phyloP scores from a whole-genome alignment of 2,113 vertebrate genomes.

The Coreoperca whiteheadi region DNA sequence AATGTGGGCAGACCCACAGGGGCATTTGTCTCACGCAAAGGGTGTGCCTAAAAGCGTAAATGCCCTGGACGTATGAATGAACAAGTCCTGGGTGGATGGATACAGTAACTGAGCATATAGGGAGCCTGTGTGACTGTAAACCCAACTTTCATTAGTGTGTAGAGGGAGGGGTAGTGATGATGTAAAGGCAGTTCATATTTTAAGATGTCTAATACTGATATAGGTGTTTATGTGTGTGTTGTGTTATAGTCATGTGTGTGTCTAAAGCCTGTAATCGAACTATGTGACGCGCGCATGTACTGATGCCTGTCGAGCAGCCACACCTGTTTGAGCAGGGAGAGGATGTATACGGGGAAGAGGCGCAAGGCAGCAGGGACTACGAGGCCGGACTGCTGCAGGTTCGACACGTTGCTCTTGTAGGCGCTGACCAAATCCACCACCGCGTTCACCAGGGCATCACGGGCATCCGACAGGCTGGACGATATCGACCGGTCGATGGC shows the following conservation, averaged over 20 bases:
- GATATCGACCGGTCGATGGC: constrained; percentile 95
- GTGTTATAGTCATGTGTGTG: not conserved
- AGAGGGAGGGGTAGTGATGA: not conserved
- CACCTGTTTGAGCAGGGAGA: constrained; percentile 97
- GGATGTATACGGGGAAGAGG: constrained; percentile 93
- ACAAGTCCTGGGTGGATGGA: constrained; percentile 32
- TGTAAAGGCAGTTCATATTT: not conserved
- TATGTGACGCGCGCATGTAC: not conserved
- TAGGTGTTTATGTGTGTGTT: not conserved
- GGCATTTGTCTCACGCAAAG: not conserved
- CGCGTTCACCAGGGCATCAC: constrained; percentile 95
- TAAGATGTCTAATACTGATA: not conserved
- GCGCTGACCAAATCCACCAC: constrained; percentile 91
- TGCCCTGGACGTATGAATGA: constrained; percentile 43
- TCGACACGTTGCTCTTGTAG: constrained; percentile 90
- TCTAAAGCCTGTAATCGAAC: not conserved
- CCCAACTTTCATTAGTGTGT: not conserved
- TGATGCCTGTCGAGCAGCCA: not conserved
- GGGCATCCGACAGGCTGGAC: constrained; percentile 92
- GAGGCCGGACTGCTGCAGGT: constrained; percentile 89
- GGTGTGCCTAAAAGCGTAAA: constrained; percentile 19
- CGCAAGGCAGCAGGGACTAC: constrained; percentile 89
- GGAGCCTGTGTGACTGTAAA: constrained; percentile 13
- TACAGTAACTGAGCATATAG: not conserved
- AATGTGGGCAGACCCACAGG: not conserved